These are phyloP conservation scores for Paguma larvata DNA, from an alignment of 2,797 vertebrate species.

Conservation along the genomic window DNA sequence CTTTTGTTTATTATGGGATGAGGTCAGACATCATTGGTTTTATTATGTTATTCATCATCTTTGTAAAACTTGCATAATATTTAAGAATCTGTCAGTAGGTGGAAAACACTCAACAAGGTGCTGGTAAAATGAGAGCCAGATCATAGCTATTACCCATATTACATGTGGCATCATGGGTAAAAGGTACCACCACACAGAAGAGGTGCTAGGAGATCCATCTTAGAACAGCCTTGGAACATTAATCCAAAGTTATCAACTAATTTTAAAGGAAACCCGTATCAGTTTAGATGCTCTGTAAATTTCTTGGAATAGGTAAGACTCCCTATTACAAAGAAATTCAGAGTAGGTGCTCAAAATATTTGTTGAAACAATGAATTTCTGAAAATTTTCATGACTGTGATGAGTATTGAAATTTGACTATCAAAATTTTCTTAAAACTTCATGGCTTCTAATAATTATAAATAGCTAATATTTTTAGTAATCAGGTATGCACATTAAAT, in stretches of 20 bases:
- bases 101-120: background rate
- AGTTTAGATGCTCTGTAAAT: background rate
- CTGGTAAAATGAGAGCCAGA: background rate
- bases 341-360: background rate
- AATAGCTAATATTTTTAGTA: slow-evolving; percentile 24
- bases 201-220: background rate
- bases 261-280: background rate
- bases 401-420: background rate
- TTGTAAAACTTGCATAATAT: slow-evolving; percentile 16
- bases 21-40: slow-evolving; percentile 50
- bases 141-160: background rate
- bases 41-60: background rate
- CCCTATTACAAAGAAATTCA: background rate
- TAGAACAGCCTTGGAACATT: background rate
- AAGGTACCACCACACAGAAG: background rate
- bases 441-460: slow-evolving; percentile 19
- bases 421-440: background rate
- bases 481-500: background rate
- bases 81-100: background rate
- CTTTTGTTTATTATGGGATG: slow-evolving; percentile 57
- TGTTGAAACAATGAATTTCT: background rate
- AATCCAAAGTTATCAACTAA: background rate
- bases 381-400: background rate
- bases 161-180: background rate
- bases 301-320: background rate